Evolutionary conservation across 1,140 invertebrate genomes (phyloP).

Genomic region (Drosophila mauritiana): DNA sequence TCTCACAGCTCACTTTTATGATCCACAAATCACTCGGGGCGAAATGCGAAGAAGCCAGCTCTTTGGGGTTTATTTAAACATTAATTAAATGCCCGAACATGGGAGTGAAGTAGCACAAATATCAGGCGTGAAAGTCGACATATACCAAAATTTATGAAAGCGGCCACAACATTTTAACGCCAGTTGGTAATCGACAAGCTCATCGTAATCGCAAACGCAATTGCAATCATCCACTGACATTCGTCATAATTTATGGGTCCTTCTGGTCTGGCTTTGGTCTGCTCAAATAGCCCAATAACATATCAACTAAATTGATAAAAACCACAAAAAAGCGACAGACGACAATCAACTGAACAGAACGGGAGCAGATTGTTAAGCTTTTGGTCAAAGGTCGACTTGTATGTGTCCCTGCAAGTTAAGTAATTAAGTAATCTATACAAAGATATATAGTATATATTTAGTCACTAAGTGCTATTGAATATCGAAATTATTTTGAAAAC

Average conservation of each 20-base stretch:
- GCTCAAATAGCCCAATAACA: conserved; percentile 55
- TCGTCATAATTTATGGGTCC: conserved; percentile 75
- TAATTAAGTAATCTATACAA: neutral
- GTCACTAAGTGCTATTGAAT: too few species aligned
- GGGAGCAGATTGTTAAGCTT: conserved; percentile 20
- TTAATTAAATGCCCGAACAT: conserved; percentile 63
- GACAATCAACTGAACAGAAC: conserved; percentile 39
- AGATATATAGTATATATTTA: too few species aligned
- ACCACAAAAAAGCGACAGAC: conserved; percentile 57
- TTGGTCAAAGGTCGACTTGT: neutral
- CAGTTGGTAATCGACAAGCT: conserved; percentile 61
- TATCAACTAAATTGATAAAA: conserved; percentile 75
- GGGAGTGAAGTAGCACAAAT: conserved; percentile 44
- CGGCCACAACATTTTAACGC: conserved; percentile 51
- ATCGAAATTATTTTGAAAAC: too few species aligned
- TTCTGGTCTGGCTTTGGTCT: conserved; percentile 39
- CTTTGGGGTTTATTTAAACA: conserved; percentile 57
- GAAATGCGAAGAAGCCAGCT: conserved; percentile 38
- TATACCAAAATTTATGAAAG: conserved; percentile 63
- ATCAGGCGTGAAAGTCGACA: conserved; percentile 40
- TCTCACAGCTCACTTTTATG: conserved; percentile 57
- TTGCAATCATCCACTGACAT: conserved; percentile 53
- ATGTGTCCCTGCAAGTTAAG: conserved; percentile 4
- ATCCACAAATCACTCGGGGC: conserved; percentile 55
- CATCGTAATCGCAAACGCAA: conserved; percentile 41